Base-by-base conservation (phyloP, 2,113 vertebrate genomes). In the Galemys pyrenaicus region DNA sequence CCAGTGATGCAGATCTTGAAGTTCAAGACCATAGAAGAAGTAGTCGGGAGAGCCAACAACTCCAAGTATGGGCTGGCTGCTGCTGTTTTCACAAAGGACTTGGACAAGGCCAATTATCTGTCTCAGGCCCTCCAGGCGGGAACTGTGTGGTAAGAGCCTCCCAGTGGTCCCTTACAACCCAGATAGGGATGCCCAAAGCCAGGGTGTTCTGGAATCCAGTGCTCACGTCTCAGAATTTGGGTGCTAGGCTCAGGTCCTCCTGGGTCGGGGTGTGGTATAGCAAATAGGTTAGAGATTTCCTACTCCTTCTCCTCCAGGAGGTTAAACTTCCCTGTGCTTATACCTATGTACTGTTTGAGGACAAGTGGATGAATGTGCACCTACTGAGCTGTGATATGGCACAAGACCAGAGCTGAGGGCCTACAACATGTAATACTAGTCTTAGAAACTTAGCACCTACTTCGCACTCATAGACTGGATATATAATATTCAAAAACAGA, bases 1-100 rank as follows among this genome's bases (percentile, higher is more conserved):
- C 99, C 99, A 0, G 99, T 99, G 65, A 99, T 99, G 99, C 99
- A 99, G 98, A 99, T 99, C 81, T 96, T 99, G 46, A 99, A 99
- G 96, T 99, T 99, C 96, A 99, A 98, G 95, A 98, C 98, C 2
- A 79, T 99, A 0, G 99, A 99, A 95, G 99, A 99, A 93, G 99
- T 99, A 0, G 91, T 99, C 2, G 98, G 98, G n/a, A 98, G 99
- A 98, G 99, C 99, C 91, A 99, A 99, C 0, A 97, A 98, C 89
- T 98, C 98, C 17, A 98, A 98, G 93, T 99, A 99, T 0, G 99
- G 99, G 4, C 97, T 99, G 28, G 99, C 99, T 9, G 99, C 99
- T 0, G 99, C 99, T 0, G 98, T 99, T 91, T 99, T 99, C 91
- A 99, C 99, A 0, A 99, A 97, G 77, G 99, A 99, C 96, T 91